Conservation (phyloP, 2,113 vertebrate genomes). For the Noturus placidus region DNA sequence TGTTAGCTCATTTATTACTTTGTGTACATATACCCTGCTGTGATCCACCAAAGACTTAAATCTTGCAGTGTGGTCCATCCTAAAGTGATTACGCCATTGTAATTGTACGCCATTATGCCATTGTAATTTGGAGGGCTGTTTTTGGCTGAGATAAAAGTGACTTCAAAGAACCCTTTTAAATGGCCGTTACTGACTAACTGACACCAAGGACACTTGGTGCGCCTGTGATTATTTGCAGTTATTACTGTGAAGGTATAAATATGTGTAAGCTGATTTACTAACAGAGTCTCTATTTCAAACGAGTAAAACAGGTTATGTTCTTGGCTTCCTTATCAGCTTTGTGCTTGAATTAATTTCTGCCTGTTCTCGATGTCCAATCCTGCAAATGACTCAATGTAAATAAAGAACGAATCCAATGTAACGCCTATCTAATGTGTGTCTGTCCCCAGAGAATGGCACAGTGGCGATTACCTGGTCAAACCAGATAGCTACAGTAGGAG, state of each 20-base stretch:
- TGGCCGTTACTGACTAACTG: background rate
- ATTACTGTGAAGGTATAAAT: background rate
- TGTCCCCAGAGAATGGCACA: constrained; percentile 74
- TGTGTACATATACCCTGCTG: background rate
- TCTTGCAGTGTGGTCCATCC: background rate
- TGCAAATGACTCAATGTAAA: background rate
- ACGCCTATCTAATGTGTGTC: background rate
- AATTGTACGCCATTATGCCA: too few species aligned
- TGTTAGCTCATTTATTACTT: background rate
- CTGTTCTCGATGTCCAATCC: background rate
- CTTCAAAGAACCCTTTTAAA: background rate
- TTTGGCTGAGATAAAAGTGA: background rate
- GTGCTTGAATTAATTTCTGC: background rate
- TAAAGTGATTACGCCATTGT: background rate
- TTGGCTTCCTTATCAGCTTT: background rate
- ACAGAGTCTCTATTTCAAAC: background rate
- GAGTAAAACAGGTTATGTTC: background rate
- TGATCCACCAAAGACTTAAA: background rate
- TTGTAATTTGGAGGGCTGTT: background rate
- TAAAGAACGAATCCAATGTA: background rate
- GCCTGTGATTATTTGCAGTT: background rate
- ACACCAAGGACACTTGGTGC: background rate
- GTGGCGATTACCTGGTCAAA: constrained; percentile 70
- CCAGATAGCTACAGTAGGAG: constrained; percentile 66
- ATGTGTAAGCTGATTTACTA: background rate